Base-by-base conservation (phyloP, 1,140 invertebrate genomes). In the Laodelphax striatellus region DNA sequence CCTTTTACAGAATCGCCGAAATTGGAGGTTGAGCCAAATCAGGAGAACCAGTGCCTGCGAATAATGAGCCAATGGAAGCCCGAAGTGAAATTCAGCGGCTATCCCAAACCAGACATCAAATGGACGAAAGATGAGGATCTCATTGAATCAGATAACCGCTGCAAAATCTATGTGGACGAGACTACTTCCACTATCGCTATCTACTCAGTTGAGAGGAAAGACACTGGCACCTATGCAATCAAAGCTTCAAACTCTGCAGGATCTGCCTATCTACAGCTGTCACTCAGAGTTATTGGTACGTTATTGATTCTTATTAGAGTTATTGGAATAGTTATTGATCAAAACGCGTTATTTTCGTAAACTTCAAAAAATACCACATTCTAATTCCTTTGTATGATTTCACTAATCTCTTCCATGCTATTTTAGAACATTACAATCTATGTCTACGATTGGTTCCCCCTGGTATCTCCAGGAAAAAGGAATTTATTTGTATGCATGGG, bases 281-380 rank as follows among this genome's bases (percentile, higher is more conserved):
- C 79, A 41, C 80, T 94, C 10, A 77, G 82, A 73, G 89, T 94
- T n/a, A 84, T 90, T 55, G 89, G 83, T 86, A 75, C 34, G 3
- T 38, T 38, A 38, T 38, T 56, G 11, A 21, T 13, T 41, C 28
- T 38, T 8, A 31, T 24, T 31, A n/a, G n/a, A n/a, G n/a, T n/a
- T n/a, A n/a, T n/a, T n/a, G n/a, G n/a, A n/a, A n/a, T n/a, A n/a
- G n/a, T n/a, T n/a, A n/a, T n/a, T n/a, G n/a, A n/a, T n/a, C n/a
- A n/a, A n/a, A n/a, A n/a, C n/a, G n/a, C n/a, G n/a, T n/a, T n/a
- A n/a, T n/a, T n/a, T n/a, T n/a, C n/a, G n/a, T n/a, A n/a, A n/a
- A n/a, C n/a, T n/a, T n/a, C n/a, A n/a, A n/a, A n/a, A n/a, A n/a
- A n/a, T n/a, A n/a, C n/a, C n/a, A n/a, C n/a, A n/a, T n/a, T n/a